phyloP scores from a whole-genome alignment of 2,888 invertebrate species.

The Serrognathus titanus region DNA sequence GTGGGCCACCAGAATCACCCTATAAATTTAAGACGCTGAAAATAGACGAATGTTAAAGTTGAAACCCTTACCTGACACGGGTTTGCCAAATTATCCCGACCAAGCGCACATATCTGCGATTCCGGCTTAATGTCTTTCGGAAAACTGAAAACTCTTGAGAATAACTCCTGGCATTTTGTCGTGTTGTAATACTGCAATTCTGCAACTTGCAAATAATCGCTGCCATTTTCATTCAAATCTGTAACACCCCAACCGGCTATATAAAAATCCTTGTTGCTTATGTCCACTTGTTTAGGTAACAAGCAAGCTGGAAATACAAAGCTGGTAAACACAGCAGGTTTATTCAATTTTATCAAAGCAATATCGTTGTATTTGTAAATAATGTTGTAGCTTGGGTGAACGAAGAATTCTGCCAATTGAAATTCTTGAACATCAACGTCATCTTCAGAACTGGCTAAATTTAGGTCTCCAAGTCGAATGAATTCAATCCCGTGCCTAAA shows the following conservation, averaged over 20 bases:
- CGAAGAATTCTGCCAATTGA: conserved; percentile 36
- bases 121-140: background rate
- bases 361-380: conserved; percentile 53
- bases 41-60: no score
- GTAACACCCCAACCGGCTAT: conserved; percentile 52
- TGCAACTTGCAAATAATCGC: conserved; percentile 38
- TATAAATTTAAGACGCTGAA: conserved; percentile 2
- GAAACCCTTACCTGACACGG: no score
- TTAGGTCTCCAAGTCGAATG: conserved; percentile 18
- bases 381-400: conserved; percentile 48
- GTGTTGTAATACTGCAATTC: background rate
- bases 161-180: background rate
- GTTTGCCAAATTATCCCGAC: no score
- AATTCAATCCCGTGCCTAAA: background rate
- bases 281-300: conserved; percentile 11
- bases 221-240: conserved; percentile 31
- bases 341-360: conserved; percentile 49
- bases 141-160: background rate
- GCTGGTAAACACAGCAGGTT: conserved; percentile 40
- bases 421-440: conserved; percentile 18
- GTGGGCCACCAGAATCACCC: conserved; percentile 67
- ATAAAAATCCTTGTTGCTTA: conserved; percentile 28
- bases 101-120: background rate
- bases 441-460: background rate
- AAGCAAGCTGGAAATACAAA: conserved; percentile 52